Evolutionary conservation across 2,113 vertebrate species (phyloP).

Genomic region (Phainopepla nitens): DNA sequence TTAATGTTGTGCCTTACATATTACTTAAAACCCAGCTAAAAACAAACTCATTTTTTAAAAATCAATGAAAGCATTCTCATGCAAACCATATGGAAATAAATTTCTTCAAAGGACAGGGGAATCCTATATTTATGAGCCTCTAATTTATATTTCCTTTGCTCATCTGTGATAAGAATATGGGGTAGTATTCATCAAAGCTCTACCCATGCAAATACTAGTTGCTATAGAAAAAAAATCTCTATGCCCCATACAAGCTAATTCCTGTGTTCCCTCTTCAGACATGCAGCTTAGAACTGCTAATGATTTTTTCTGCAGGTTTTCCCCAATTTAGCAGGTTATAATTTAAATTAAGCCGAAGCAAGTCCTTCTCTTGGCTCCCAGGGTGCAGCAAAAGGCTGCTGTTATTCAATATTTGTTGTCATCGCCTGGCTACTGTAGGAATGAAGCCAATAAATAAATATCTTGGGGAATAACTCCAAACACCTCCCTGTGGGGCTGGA

Average conservation of each 20-base stretch:
- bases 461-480: background rate
- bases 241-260: background rate
- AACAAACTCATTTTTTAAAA: background rate
- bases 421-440: background rate
- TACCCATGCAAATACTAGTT: background rate
- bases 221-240: background rate
- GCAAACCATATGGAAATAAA: background rate
- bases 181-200: slow-evolving; percentile 18
- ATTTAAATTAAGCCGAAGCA: background rate
- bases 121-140: slow-evolving; percentile 33
- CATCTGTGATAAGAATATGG: background rate
- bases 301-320: background rate
- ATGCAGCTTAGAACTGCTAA: background rate
- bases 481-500: background rate
- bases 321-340: background rate
- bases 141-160: slow-evolving; percentile 53
- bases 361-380: background rate
- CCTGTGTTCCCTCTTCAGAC: background rate
- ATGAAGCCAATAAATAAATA: background rate
- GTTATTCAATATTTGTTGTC: background rate
- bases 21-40: background rate
- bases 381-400: background rate
- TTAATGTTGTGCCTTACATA: background rate
- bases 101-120: slow-evolving; percentile 43
- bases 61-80: background rate